Percentiles rank a stretch among this genome's conserved stretches.
phyloP scores from a whole-genome alignment of 2,888 invertebrate genomes.

The Aricia artaxerxes region DNA sequence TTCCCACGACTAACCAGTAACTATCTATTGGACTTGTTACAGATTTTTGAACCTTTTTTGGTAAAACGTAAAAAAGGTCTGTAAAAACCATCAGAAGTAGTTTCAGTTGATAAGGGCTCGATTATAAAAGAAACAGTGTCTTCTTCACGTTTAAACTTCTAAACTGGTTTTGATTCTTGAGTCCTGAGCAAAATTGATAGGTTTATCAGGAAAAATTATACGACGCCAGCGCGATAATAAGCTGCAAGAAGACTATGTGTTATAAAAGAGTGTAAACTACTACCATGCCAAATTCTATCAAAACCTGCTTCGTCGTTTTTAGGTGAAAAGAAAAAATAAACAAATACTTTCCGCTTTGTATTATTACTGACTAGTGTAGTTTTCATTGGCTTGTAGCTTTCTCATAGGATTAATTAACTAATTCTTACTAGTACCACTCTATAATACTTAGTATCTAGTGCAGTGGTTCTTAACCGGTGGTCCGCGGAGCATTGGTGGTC shows the following conservation, averaged over 20 bases:
- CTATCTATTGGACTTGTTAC: constrained; percentile 9
- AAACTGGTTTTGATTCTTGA: too few relatives aligned
- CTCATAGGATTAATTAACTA: background rate
- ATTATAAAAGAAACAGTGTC: background rate
- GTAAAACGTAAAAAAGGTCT: background rate
- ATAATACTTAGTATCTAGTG: too few relatives aligned
- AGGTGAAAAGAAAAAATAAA: too few relatives aligned
- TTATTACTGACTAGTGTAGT: background rate
- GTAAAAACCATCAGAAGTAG: background rate
- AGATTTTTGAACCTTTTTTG: background rate
- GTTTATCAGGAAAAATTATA: too few relatives aligned
- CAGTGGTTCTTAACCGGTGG: too few relatives aligned
- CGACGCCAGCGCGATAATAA: too few relatives aligned
- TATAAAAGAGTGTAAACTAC: background rate
- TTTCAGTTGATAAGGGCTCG: background rate
- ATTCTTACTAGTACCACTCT: background rate
- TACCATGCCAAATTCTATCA: background rate
- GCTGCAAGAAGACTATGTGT: too few relatives aligned
- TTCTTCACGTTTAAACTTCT: background rate
- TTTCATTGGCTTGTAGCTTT: background rate
- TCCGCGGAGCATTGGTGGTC: too few relatives aligned
- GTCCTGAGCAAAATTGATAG: too few relatives aligned
- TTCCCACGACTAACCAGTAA: constrained; percentile 18
- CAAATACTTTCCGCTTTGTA: too few relatives aligned
- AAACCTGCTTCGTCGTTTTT: background rate